Base-by-base conservation (phyloP, 2,888 invertebrate genomes). In the Pristionchus entomophagus region DNA sequence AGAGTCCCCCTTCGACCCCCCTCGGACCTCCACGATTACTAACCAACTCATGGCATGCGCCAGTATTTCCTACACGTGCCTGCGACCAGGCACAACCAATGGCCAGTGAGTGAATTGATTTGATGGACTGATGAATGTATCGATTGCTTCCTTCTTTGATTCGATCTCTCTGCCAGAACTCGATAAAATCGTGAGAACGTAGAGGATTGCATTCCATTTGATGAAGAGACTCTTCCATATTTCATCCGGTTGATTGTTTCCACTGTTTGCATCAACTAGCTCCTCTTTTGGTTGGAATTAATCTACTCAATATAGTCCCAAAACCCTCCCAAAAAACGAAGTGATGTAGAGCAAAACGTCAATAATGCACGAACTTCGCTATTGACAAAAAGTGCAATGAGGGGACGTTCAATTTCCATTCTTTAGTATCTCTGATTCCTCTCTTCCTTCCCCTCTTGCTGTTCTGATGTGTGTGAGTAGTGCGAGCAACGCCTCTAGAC, bases 61-160 rank as follows among this genome's bases (percentile, higher is more conserved):
- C 45, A 89, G 89, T 86, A 89, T 90, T 81, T 88, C 88, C 53
- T 90, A 90, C 86, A 89, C 90, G 49, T 89, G 89, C 14, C 87
- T 90, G 17, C 88, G 83, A 29, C 83, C 83, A 2, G 83, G 83
- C 22, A 32, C 89, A 83, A 87, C 87, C 86, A 89, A 89, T 87
- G 90, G 89, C 89, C 90, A 90, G 90, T 90, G 88, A 89, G 90
- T 88, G 49, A 0, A 41, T 49, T 51, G 14, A 22, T 14, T 59
- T n/a, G n/a, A n/a, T n/a, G n/a, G n/a, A n/a, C n/a, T n/a, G n/a
- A n/a, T n/a, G n/a, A n/a, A n/a, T n/a, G n/a, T n/a, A n/a, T n/a
- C n/a, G n/a, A n/a, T n/a, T n/a, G n/a, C n/a, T n/a, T n/a, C n/a
- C n/a, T n/a, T n/a, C n/a, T n/a, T n/a, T n/a, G n/a, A n/a, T n/a